Percentiles rank a stretch among this genome's conserved stretches.
phyloP scores from a whole-genome alignment of 1,140 invertebrate genomes.

The Hyles vespertilio region DNA sequence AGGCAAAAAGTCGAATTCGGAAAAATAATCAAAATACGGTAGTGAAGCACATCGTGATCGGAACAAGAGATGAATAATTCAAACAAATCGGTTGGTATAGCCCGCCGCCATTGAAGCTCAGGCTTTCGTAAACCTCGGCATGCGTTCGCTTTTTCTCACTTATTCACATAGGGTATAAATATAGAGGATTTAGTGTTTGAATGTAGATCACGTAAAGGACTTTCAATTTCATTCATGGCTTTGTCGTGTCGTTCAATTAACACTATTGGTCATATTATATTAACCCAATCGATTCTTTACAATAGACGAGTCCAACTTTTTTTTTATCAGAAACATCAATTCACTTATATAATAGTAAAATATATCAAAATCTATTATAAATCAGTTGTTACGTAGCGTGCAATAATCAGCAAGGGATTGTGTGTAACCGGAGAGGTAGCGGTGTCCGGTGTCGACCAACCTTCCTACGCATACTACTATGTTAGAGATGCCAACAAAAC shows the following conservation, averaged over 20 bases:
- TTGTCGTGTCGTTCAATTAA: too few relatives aligned
- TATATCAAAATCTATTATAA: conserved; percentile 8
- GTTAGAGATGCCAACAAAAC: conserved; percentile 18
- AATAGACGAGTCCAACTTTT: too few relatives aligned
- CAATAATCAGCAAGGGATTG: conserved; percentile 37
- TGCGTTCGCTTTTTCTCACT: conserved; percentile 10
- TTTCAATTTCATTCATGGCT: conserved; percentile 24
- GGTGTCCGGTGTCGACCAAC: conserved; percentile 49
- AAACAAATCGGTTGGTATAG: conserved; percentile 28
- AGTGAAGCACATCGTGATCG: conserved; percentile 18
- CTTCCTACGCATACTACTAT: conserved; percentile 38
- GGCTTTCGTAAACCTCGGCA: conserved; percentile 1
- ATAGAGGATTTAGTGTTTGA: conserved; percentile 13
- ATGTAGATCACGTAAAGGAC: conserved; percentile 24
- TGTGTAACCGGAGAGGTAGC: conserved; percentile 46
- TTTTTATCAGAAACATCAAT: background rate
- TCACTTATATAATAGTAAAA: conserved; percentile 5
- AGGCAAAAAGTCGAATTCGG: background rate
- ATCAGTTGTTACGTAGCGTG: conserved; percentile 27
- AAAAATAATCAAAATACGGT: conserved; percentile 16
- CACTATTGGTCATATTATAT: too few relatives aligned
- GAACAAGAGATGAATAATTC: conserved; percentile 36
- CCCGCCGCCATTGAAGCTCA: conserved; percentile 9
- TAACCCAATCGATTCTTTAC: too few relatives aligned
- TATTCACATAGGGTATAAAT: conserved; percentile 13